These are phyloP conservation scores for Pomacea canaliculata DNA, from an alignment of 2,888 invertebrate species.

Conservation along the genomic window DNA sequence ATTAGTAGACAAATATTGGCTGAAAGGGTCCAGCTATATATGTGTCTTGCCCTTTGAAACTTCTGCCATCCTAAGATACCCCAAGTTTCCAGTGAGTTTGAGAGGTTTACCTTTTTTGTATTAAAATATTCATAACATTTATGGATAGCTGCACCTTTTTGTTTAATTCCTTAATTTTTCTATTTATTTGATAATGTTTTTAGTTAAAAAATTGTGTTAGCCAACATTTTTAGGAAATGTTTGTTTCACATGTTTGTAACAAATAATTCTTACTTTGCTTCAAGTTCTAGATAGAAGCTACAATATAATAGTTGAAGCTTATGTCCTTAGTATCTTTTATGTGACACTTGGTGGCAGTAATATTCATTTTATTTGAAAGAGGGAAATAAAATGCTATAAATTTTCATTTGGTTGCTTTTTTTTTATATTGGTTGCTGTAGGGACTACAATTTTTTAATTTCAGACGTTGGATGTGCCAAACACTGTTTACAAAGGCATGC, in stretches of 20 bases:
- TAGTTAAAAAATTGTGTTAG: too few species aligned
- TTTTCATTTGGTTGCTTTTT: too few species aligned
- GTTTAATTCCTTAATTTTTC: background rate
- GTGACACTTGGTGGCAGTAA: background rate
- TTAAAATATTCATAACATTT: background rate
- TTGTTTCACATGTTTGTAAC: too few species aligned
- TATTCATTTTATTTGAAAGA: too few species aligned
- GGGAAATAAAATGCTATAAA: too few species aligned
- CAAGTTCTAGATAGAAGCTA: too few species aligned
- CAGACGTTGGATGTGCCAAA: constrained; percentile 51
- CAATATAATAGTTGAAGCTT: too few species aligned
- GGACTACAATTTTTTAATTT: constrained; percentile 5
- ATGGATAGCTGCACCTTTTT: background rate
- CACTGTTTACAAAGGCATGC: constrained; percentile 51
- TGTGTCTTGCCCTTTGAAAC: constrained; percentile 27
- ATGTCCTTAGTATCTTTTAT: too few species aligned
- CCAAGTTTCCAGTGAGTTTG: constrained; percentile 54
- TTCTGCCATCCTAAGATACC: constrained; percentile 41
- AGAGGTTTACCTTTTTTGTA: background rate
- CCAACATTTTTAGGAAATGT: too few species aligned
- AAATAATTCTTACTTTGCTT: too few species aligned
- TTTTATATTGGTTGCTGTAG: too few species aligned
- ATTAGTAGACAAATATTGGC: constrained; percentile 48
- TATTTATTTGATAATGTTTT: too few species aligned
- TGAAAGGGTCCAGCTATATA: constrained; percentile 47